phyloP scores from a whole-genome alignment of 35 echinoderm and acorn worm species.

The Eucidaris tribuloides region DNA sequence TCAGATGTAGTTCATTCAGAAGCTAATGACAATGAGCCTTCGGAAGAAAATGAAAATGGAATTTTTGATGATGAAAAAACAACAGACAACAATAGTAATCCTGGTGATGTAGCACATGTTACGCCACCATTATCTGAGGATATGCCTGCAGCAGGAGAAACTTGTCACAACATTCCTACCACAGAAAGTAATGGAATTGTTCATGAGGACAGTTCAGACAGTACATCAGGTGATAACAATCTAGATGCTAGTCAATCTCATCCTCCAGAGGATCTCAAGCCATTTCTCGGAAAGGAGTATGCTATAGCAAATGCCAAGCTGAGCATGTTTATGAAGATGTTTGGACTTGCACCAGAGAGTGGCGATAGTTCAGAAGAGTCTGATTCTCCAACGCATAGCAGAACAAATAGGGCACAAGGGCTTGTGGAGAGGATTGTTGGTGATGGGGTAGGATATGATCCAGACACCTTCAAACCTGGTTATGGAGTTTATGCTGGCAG shows the following conservation, averaged over 20 bases:
- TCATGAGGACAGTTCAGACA: too few species aligned
- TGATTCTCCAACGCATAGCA: neutral
- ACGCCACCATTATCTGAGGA: too few species aligned
- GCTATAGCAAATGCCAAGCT: slow-evolving; percentile 57
- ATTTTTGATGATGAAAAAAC: too few species aligned
- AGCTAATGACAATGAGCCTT: neutral
- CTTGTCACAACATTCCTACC: neutral
- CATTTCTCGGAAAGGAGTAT: slow-evolving; percentile 58
- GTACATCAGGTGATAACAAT: neutral
- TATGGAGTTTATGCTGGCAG: too few species aligned
- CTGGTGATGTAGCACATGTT: too few species aligned
- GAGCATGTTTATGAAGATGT: slow-evolving; percentile 42
- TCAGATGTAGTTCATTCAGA: neutral
- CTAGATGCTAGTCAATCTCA: neutral
- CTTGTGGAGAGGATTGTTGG: slow-evolving; percentile 20
- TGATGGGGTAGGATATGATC: slow-evolving; percentile 20
- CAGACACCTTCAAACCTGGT: neutral
- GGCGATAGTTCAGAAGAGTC: neutral
- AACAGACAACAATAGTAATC: too few species aligned
- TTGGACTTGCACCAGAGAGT: slow-evolving; percentile 20
- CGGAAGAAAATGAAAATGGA: neutral
- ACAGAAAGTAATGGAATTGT: too few species aligned
- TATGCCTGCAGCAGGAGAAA: too few species aligned
- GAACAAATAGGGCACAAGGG: neutral
- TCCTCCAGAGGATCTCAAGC: neutral